Base-by-base conservation (phyloP, 1,140 invertebrate genomes). In the Drosophila asahinai region DNA sequence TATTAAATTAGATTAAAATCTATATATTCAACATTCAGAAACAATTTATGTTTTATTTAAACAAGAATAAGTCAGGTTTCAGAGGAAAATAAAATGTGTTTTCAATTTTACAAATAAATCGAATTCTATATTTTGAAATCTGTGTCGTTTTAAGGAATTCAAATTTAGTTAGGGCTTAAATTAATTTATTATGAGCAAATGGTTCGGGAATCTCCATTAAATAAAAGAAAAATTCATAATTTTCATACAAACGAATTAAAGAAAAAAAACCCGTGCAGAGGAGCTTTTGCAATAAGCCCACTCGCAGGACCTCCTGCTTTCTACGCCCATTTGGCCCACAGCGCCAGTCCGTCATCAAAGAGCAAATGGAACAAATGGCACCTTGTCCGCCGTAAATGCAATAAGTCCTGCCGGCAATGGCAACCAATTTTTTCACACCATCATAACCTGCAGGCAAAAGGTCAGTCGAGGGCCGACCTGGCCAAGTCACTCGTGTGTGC, bases 331-430 rank as follows among this genome's bases (percentile, higher is more conserved):
- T 30, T 64, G 49, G 15, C 36, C 25, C n/a, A 33, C 52, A 40
- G 51, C 22, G 49, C 33, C 49, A 27, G 61, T 17, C 22, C n/a
- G 12, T 25, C 19, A 57, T 25, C 48, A 40, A 19, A 63, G 51
- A 57, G 61, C 19, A 25, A 25, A 25, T 38, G 30, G 14, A 58
- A 64, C 22, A 64, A 58, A 62, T 30, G 62, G 22, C 22, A 55
- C 61, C 61, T 63, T 63, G 61, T 38, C 12, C 25, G 51, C 12
- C 51, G 51, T 2, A 43, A 58, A 64, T 64, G 61, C 51, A 64
- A 63, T 63, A 63, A 58, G 61, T 63, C 33, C 51, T 48, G 42
- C 42, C 42, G 59, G 43, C 59, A 3, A 59, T 64, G 62, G 62
- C 25, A 19, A 59, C 51, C 51, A 59, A 58, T 64, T 58, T 42